phyloP scores from a whole-genome alignment of 2,797 vertebrate species.

The Manis javanica region DNA sequence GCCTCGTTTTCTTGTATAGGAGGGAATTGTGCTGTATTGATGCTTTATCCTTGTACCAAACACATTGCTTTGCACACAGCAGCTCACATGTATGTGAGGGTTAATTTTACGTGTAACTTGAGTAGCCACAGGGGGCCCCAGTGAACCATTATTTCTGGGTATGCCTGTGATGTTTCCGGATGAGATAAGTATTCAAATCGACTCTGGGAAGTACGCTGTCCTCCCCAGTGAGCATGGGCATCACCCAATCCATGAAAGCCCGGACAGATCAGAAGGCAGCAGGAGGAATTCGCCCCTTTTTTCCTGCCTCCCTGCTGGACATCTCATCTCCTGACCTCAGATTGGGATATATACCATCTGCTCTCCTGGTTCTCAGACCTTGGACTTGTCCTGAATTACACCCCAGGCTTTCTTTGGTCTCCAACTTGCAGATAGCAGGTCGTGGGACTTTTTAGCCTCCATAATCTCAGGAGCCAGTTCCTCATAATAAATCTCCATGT shows the following conservation, averaged over 20 bases:
- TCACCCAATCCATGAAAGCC: background rate
- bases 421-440: background rate
- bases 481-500: background rate
- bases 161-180: background rate
- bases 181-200: background rate
- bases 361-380: background rate
- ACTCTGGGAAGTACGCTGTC: background rate
- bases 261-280: background rate
- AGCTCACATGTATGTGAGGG: background rate
- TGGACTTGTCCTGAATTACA: background rate
- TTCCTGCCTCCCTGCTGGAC: background rate
- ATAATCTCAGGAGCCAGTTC: background rate
- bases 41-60: background rate
- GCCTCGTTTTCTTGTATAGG: background rate
- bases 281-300: background rate
- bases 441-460: background rate
- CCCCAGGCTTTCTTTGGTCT: background rate
- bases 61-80: background rate
- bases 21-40: background rate
- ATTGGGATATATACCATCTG: background rate
- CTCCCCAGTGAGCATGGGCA: background rate
- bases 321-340: background rate
- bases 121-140: background rate
- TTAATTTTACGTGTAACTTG: background rate
- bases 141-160: background rate